Evolutionary conservation across 2,797 vertebrate genomes (phyloP).

Genomic region (Pangasius sanitwongsei): DNA sequence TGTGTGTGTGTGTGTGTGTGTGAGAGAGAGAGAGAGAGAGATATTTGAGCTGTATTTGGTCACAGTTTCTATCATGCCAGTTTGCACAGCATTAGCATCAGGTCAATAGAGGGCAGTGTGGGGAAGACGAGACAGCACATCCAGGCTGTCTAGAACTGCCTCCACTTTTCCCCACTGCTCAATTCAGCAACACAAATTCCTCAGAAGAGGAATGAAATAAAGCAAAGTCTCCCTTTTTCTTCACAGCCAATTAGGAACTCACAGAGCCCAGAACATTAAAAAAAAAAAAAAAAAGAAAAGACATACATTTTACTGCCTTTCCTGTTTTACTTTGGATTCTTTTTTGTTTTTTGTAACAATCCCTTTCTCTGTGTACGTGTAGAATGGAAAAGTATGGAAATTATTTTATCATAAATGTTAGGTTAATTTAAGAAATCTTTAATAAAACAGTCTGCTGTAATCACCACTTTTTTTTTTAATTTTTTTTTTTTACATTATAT

Average conservation of each 20-base stretch:
- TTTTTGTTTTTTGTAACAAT: background rate
- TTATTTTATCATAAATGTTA: background rate
- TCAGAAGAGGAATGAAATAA: background rate
- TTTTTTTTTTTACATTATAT: too few relatives aligned
- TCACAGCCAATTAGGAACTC: background rate
- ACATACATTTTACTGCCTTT: background rate
- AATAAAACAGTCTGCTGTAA: background rate
- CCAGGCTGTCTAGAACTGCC: background rate
- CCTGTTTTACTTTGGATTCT: background rate
- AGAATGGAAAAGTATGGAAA: background rate
- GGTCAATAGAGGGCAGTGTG: constrained; percentile 24
- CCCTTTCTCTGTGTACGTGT: background rate
- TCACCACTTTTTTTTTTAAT: background rate
- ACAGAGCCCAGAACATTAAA: background rate
- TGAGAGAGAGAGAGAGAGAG: background rate
- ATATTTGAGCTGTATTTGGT: background rate
- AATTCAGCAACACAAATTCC: too few relatives aligned
- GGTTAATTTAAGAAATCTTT: background rate
- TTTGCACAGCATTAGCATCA: background rate
- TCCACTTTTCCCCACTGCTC: too few relatives aligned
- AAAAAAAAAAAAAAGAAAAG: background rate
- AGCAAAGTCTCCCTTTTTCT: background rate
- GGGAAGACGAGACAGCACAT: background rate
- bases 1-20: background rate
- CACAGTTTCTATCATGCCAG: background rate